Evolutionary conservation across 2,113 vertebrate genomes (phyloP).

Genomic region (Equus przewalskii): DNA sequence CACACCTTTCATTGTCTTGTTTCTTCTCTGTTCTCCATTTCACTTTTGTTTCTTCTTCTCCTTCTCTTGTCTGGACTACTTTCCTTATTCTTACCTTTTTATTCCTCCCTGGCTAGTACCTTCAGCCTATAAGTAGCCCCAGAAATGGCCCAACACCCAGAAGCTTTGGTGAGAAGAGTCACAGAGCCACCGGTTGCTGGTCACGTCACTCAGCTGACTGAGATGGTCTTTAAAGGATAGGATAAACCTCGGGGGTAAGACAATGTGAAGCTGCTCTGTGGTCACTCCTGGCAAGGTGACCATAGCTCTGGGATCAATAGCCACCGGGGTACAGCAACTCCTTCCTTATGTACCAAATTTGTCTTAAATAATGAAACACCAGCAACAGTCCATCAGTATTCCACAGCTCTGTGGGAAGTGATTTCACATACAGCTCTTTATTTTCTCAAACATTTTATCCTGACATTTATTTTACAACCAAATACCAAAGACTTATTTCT

Average conservation of each 20-base stretch:
- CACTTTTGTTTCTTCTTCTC: not conserved
- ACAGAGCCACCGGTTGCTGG: not conserved
- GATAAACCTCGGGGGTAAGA: not conserved
- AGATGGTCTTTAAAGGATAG: not conserved
- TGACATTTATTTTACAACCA: slow-evolving; percentile 85
- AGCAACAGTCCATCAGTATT: slow-evolving; percentile 52
- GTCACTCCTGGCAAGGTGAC: not conserved
- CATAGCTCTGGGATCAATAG: not conserved
- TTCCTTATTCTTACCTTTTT: not conserved
- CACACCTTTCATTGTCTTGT: not conserved
- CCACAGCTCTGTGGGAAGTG: slow-evolving; percentile 66
- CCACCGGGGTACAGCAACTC: not conserved
- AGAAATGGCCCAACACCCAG: not conserved
- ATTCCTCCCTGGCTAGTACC: not conserved
- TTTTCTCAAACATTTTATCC: slow-evolving; percentile 82
- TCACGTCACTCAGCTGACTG: not conserved
- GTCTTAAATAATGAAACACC: slow-evolving; percentile 63
- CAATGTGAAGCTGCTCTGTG: not conserved
- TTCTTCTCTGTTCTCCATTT: not conserved
- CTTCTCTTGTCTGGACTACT: not conserved
- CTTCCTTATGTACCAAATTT: slow-evolving; percentile 27
- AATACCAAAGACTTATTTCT: slow-evolving; percentile 83
- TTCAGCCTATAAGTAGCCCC: not conserved
- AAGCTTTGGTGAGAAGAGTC: not conserved
- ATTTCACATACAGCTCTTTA: slow-evolving; percentile 80